phyloP scores from a whole-genome alignment of 2,797 vertebrate species.

The Podarcis siculus region DNA sequence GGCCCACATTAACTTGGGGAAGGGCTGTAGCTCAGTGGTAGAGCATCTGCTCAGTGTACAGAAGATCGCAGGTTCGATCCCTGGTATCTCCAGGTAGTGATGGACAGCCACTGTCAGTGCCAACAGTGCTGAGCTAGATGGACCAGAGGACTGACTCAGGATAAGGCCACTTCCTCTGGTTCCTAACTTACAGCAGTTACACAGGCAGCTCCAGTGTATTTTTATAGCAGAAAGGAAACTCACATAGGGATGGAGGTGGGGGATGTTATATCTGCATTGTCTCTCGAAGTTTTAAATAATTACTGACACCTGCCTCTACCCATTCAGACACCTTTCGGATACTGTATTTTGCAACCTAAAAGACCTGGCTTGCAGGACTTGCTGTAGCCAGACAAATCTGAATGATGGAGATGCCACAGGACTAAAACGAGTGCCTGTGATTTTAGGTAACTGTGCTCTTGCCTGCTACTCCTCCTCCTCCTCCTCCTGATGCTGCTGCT shows the following conservation, averaged over 20 bases:
- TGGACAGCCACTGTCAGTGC: too few relatives aligned
- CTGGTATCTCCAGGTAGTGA: too few relatives aligned
- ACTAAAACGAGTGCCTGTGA: slow-evolving; percentile 69
- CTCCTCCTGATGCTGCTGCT: slow-evolving; percentile 23
- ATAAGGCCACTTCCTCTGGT: too few relatives aligned
- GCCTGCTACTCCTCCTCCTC: slow-evolving; percentile 75
- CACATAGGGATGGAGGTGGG: too few relatives aligned
- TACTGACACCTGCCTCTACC: not conserved
- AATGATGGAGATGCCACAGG: slow-evolving; percentile 52
- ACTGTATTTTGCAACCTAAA: not conserved
- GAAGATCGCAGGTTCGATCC: too few relatives aligned
- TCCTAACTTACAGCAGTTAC: not conserved
- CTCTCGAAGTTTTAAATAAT: not conserved
- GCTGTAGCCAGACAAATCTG: not conserved
- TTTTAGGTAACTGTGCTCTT: slow-evolving; percentile 89
- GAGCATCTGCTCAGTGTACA: too few relatives aligned
- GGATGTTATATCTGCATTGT: not conserved
- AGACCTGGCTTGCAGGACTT: slow-evolving; percentile 50
- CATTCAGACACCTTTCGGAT: not conserved
- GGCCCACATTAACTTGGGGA: not conserved
- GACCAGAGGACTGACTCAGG: too few relatives aligned
- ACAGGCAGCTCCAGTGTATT: not conserved
- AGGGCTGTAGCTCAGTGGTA: too few relatives aligned
- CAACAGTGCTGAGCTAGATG: too few relatives aligned
- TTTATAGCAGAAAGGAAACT: not conserved